These are phyloP conservation scores for Drosophila cardini DNA, from an alignment of 1,140 invertebrate genomes.

Conservation along the genomic window DNA sequence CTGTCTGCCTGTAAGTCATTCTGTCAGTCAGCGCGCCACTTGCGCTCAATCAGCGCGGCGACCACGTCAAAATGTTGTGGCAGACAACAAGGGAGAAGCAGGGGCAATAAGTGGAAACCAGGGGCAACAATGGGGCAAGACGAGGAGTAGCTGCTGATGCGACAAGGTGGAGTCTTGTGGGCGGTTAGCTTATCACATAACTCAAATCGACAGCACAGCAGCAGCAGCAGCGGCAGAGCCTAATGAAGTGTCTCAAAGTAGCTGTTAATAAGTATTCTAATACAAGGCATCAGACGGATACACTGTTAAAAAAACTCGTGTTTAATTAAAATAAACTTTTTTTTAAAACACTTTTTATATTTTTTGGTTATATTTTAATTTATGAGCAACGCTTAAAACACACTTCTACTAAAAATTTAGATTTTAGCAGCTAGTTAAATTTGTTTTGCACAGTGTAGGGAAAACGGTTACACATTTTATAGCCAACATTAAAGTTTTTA, in stretches of 20 bases:
- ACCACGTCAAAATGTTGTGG: slow-evolving; percentile 48
- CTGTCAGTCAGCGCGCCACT: slow-evolving; percentile 76
- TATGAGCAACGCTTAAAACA: no score
- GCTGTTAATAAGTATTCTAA: slow-evolving; percentile 65
- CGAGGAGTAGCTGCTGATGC: not conserved
- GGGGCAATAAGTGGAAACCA: not conserved
- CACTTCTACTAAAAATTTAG: no score
- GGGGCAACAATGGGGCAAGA: no score
- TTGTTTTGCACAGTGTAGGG: not conserved
- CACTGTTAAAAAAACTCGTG: no score
- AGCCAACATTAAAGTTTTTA: slow-evolving; percentile 71
- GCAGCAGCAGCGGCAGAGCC: slow-evolving; percentile 34
- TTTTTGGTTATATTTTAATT: no score
- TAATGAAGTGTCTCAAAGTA: slow-evolving; percentile 81
- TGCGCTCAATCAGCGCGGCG: slow-evolving; percentile 72
- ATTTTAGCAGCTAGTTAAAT: no score
- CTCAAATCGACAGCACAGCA: slow-evolving; percentile 63
- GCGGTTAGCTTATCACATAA: slow-evolving; percentile 66
- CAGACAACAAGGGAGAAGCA: slow-evolving; percentile 1
- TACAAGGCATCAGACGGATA: not conserved
- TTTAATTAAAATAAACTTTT: no score
- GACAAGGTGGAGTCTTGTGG: slow-evolving; percentile 33
- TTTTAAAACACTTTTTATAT: no score
- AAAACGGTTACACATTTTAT: slow-evolving; percentile 31
- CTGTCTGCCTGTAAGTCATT: slow-evolving; percentile 18